phyloP scores from a whole-genome alignment of 2,888 invertebrate genomes.

The Celastrina argiolus region DNA sequence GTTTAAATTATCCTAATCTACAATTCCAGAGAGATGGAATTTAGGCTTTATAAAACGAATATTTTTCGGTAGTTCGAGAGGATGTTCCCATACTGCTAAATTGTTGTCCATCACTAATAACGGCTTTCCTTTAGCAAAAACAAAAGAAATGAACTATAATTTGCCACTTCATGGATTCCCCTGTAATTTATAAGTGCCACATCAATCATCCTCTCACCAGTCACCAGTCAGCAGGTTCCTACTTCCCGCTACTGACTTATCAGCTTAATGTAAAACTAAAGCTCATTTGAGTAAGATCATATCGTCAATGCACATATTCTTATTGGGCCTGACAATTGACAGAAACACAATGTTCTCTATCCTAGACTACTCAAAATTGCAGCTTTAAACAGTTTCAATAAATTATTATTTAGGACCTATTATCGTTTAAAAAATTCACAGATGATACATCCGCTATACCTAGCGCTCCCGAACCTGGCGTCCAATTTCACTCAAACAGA shows the following conservation, averaged over 20 bases:
- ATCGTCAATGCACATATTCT: background rate
- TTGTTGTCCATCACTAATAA: background rate
- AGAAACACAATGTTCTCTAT: no score
- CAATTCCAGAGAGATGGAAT: no score
- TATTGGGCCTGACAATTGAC: no score
- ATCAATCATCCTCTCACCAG: constrained; percentile 1
- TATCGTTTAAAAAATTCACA: background rate
- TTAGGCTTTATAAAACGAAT: no score
- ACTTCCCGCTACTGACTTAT: background rate
- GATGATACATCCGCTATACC: background rate
- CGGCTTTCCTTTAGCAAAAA: background rate
- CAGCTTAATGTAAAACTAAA: background rate
- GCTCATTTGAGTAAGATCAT: background rate
- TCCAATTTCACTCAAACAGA: constrained; percentile 36
- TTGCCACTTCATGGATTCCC: constrained; percentile 11
- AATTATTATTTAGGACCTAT: background rate
- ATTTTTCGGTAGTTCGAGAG: no score
- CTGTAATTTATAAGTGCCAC: constrained; percentile 6
- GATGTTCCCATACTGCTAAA: background rate
- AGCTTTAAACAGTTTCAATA: no score
- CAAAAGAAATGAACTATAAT: background rate
- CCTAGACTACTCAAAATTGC: no score
- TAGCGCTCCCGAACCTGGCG: constrained; percentile 13
- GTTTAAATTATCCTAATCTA: background rate
- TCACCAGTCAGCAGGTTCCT: no score